Evolutionary conservation across 2,113 vertebrate genomes (phyloP).

Genomic region (Pachyramphus minor): DNA sequence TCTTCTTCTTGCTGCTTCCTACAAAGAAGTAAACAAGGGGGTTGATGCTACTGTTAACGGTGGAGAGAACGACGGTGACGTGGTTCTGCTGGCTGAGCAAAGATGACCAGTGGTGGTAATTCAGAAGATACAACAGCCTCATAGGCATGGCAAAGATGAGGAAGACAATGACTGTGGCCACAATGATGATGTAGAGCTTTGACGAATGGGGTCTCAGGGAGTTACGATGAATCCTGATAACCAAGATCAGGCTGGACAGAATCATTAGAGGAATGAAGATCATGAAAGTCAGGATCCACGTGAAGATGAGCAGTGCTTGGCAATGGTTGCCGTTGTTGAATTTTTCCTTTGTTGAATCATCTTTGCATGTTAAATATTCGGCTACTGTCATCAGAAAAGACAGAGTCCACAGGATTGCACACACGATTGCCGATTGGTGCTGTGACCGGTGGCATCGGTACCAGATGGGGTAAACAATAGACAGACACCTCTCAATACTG

Average conservation of each 20-base stretch:
- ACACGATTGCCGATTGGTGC: conserved; percentile 71
- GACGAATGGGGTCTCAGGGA: conserved; percentile 67
- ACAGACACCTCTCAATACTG: conserved; percentile 77
- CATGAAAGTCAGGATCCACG: conserved; percentile 71
- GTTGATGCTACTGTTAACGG: conserved; percentile 76
- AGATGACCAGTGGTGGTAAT: conserved; percentile 65
- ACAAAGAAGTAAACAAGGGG: conserved; percentile 79
- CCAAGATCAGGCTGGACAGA: conserved; percentile 70
- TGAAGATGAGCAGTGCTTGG: conserved; percentile 70
- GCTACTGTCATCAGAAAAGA: conserved; percentile 71
- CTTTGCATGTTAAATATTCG: conserved; percentile 71
- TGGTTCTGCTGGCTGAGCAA: conserved; percentile 61
- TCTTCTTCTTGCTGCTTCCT: conserved; percentile 76
- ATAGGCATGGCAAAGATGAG: conserved; percentile 76
- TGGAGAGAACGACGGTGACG: conserved; percentile 69
- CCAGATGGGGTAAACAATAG: conserved; percentile 79
- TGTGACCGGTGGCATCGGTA: conserved; percentile 76
- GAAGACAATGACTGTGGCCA: conserved; percentile 67
- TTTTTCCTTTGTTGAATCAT: background rate
- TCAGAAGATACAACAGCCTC: conserved; percentile 72
- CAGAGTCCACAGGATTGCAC: conserved; percentile 72
- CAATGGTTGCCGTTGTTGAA: conserved; percentile 28
- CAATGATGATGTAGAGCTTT: conserved; percentile 76
- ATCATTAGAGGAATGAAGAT: conserved; percentile 77
- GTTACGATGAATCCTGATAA: conserved; percentile 72